Base-by-base conservation (phyloP, 1,140 invertebrate genomes). In the Drosophila auraria region DNA sequence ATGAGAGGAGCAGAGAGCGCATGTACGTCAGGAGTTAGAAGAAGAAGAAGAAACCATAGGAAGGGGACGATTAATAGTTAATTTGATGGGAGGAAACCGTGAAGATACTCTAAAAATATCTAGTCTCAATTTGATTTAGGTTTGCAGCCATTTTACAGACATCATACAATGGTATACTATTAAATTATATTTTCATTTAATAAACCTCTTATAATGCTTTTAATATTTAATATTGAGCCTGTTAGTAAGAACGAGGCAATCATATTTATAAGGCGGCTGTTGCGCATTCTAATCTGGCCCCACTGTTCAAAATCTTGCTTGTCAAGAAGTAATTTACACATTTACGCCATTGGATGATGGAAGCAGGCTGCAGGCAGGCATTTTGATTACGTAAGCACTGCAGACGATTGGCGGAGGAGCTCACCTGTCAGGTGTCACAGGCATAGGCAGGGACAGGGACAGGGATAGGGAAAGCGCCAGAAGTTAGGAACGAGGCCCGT, bases 321-420 rank as follows among this genome's bases (percentile, higher is more conserved):
- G 38, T 60, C 66, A 70, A 54, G 70, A 84, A 70, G 61, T 82
- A 73, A 89, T 76, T 78, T 90, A 74, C 71, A 82, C 69, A 89
- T 71, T 79, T 61, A 68, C 71, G 63, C 40, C 68, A 54, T 62
- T 60, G 72, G 62, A 42, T 38, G 51, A 58, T 40, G 50, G 45
- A n/a, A 60, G 75, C 44, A n/a, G 59, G 50, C 36, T 44, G 30
- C 40, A 63, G 57, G 63, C 50, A 54, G 86, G 60, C 65, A 70
- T 71, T 66, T 83, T 84, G 78, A 84, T 79, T 82, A 69, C 71
- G 81, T 82, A 89, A 81, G 84, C 65, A 90, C 86, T 79, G 74
- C 70, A 69, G 78, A 81, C 81, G 86, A 89, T 51, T 75, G 71
- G 65, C 65, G 70, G 80, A 75, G 73, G 36, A 71, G 47, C 69